A percentile compares a stretch with the other conserved stretches of the same genome.
Evolutionary conservation across 2,797 vertebrate species (phyloP).

Genomic region (Nyctalus aviator): DNA sequence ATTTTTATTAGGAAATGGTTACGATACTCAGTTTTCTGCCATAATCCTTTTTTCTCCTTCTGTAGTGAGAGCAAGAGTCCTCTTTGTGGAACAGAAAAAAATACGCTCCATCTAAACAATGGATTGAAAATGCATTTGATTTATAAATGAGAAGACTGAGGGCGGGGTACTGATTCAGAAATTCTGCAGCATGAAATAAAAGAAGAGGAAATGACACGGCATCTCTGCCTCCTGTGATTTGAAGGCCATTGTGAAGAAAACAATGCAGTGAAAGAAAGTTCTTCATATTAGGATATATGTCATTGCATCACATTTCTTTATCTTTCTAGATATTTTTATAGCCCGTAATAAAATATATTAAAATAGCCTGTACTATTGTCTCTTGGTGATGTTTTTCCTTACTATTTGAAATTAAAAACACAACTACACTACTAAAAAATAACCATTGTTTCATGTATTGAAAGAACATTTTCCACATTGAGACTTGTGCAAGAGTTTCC

Average conservation of each 20-base stretch:
- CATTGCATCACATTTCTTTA: constrained; percentile 87
- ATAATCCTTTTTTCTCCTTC: constrained; percentile 64
- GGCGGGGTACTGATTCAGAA: constrained; percentile 80
- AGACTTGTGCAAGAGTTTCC: constrained; percentile 78
- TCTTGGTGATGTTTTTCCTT: constrained; percentile 80
- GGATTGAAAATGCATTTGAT: constrained; percentile 79
- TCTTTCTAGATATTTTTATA: constrained; percentile 88
- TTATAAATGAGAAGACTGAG: constrained; percentile 79
- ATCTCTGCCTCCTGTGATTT: constrained; percentile 85
- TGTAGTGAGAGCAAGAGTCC: constrained; percentile 95
- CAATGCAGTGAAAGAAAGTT: constrained; percentile 86
- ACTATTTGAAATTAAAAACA: constrained; percentile 78
- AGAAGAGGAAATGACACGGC: constrained; percentile 84
- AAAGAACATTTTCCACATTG: constrained; percentile 84
- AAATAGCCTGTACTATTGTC: constrained; percentile 87
- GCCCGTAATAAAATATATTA: constrained; percentile 86
- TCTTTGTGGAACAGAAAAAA: constrained; percentile 97
- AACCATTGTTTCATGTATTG: constrained; percentile 83
- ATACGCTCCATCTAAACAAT: constrained; percentile 93
- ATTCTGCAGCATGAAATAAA: constrained; percentile 79
- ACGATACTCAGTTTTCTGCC: constrained; percentile 61
- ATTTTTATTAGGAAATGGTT: constrained; percentile 56
- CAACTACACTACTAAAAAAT: constrained; percentile 81
- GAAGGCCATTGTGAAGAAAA: constrained; percentile 87
- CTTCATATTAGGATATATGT: constrained; percentile 85